These are phyloP conservation scores for Parnassius mnemosyne DNA, from an alignment of 2,888 invertebrate genomes.

Conservation along the genomic window DNA sequence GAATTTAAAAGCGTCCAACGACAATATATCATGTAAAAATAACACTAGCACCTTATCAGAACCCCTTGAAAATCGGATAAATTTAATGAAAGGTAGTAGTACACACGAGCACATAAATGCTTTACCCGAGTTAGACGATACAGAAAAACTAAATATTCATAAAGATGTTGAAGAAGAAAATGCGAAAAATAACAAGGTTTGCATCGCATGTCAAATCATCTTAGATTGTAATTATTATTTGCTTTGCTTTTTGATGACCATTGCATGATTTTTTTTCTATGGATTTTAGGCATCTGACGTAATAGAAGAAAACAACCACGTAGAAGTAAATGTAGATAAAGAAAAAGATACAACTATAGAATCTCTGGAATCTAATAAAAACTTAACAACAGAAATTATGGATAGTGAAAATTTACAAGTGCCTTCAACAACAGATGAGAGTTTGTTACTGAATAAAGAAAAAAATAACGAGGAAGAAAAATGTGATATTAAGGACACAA, in stretches of 20 bases:
- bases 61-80: slow-evolving; percentile 50
- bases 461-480: slow-evolving; percentile 34
- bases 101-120: slow-evolving; percentile 69
- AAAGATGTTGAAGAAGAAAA: slow-evolving; percentile 35
- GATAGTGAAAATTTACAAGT: neutral
- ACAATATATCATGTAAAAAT: slow-evolving; percentile 73
- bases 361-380: slow-evolving; percentile 21
- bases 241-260: slow-evolving; percentile 68
- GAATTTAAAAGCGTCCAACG: slow-evolving; percentile 61
- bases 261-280: slow-evolving; percentile 68
- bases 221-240: slow-evolving; percentile 56
- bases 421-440: slow-evolving; percentile 1
- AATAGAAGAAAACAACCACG: slow-evolving; percentile 28
- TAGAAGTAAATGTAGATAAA: slow-evolving; percentile 33
- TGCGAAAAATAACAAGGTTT: slow-evolving; percentile 51
- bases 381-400: neutral
- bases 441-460: slow-evolving; percentile 20
- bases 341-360: slow-evolving; percentile 29
- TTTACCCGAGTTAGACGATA: slow-evolving; percentile 68
- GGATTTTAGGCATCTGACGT: slow-evolving; percentile 56
- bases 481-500: slow-evolving; percentile 28
- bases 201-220: slow-evolving; percentile 52
- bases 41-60: slow-evolving; percentile 67
- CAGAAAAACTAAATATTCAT: slow-evolving; percentile 38
- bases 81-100: slow-evolving; percentile 67